Percentiles rank a stretch among this genome's conserved stretches.
These are phyloP conservation scores for Tetragonula clypearis DNA, from an alignment of 1,140 invertebrate genomes.

Conservation along the genomic window DNA sequence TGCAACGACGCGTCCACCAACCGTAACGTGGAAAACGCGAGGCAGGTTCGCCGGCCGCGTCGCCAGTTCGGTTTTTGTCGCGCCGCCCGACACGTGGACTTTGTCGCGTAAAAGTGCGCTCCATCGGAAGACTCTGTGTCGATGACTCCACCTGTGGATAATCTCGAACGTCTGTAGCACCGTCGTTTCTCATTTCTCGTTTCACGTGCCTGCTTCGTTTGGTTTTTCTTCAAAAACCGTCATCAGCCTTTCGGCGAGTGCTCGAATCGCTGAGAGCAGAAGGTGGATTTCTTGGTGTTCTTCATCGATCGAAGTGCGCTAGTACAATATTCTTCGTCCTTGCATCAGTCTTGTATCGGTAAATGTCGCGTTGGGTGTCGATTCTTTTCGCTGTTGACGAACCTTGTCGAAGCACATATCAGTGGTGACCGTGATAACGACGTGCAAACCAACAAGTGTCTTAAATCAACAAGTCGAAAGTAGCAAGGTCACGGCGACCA, in stretches of 20 bases:
- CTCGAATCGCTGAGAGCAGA: not conserved
- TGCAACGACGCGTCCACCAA: not conserved
- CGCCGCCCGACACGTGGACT: constrained; percentile 34
- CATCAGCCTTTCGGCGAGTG: not conserved
- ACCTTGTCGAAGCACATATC: constrained; percentile 8
- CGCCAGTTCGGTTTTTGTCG: not conserved
- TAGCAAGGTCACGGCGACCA: constrained; percentile 54
- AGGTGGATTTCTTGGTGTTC: not conserved
- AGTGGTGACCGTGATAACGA: constrained; percentile 33
- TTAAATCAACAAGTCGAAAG: constrained; percentile 68
- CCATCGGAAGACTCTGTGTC: not conserved
- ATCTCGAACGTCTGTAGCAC: not conserved
- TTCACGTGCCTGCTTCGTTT: not conserved
- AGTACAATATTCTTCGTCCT: not conserved
- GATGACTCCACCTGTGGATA: constrained; percentile 53
- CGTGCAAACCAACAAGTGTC: constrained; percentile 67
- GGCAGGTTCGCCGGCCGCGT: not conserved
- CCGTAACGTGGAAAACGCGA: not conserved
- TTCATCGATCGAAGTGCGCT: not conserved
- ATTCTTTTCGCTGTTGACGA: not conserved
- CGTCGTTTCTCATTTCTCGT: no score
- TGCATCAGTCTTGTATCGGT: not conserved
- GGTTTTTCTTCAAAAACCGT: not conserved
- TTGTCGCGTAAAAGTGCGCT: constrained; percentile 15
- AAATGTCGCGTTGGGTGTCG: not conserved